Conservation (phyloP, 2,113 vertebrate species). For the Miniopterus natalensis region DNA sequence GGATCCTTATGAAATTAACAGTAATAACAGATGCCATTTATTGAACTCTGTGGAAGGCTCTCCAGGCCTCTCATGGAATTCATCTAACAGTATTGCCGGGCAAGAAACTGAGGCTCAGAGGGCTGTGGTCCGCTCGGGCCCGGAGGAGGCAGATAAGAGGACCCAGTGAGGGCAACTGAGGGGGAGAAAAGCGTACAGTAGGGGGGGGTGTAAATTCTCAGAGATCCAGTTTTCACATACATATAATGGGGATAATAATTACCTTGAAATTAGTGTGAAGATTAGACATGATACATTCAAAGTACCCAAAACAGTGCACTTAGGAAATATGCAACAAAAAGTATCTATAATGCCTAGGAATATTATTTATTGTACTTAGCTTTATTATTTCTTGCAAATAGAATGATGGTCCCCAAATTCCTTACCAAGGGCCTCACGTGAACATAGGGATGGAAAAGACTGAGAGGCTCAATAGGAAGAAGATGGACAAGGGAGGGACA, state of each 20-base stretch:
- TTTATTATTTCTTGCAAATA: not conserved
- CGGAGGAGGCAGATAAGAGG: not conserved
- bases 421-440: not conserved
- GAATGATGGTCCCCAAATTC: not conserved
- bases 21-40: not conserved
- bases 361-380: not conserved
- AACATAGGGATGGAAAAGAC: not conserved
- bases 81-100: not conserved
- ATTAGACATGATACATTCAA: not conserved
- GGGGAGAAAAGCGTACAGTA: rapidly evolving
- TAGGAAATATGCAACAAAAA: not conserved
- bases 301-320: not conserved
- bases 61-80: not conserved
- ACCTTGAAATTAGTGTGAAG: not conserved
- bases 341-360: not conserved
- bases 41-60: not conserved
- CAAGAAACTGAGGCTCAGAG: not conserved
- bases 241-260: not conserved
- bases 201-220: not conserved
- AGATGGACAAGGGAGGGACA: not conserved
- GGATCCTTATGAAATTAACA: conserved; percentile 1
- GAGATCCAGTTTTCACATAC: not conserved
- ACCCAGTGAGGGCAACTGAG: not conserved
- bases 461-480: not conserved
- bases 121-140: not conserved